These are phyloP conservation scores for Lota lota DNA, from an alignment of 2,113 vertebrate genomes.

Conservation along the genomic window DNA sequence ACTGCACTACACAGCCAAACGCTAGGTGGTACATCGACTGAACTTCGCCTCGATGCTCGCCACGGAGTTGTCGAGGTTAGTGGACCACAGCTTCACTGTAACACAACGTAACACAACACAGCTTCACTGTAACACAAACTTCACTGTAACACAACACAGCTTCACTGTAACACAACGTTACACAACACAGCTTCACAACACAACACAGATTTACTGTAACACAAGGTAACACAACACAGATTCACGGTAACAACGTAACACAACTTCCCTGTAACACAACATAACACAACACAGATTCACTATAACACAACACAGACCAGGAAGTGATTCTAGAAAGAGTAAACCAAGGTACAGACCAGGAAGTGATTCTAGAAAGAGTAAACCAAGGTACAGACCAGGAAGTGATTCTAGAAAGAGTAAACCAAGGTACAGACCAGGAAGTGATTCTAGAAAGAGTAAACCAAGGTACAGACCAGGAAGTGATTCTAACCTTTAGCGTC, in stretches of 20 bases:
- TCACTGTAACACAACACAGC: too few relatives aligned
- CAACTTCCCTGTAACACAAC: background rate
- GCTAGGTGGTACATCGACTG: too few relatives aligned
- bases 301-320: conserved; percentile 44
- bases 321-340: background rate
- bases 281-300: conserved; percentile 78
- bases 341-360: conserved; percentile 1
- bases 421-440: too few relatives aligned
- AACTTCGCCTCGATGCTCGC: conserved; percentile 97
- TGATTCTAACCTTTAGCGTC: conserved; percentile 92
- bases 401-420: background rate
- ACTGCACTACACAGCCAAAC: too few relatives aligned
- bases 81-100: conserved; percentile 79
- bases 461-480: background rate
- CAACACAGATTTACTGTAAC: conserved; percentile 82
- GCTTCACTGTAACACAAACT: conserved; percentile 80
- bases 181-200: conserved; percentile 9
- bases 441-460: too few relatives aligned
- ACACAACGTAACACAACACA: conserved; percentile 38
- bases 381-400: too few relatives aligned
- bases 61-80: conserved; percentile 97
- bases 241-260: too few relatives aligned
- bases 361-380: background rate
- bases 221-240: conserved; percentile 56
- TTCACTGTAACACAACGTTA: background rate